These are phyloP conservation scores for Callorhinus ursinus DNA, from an alignment of 2,113 vertebrate genomes.

Conservation along the genomic window DNA sequence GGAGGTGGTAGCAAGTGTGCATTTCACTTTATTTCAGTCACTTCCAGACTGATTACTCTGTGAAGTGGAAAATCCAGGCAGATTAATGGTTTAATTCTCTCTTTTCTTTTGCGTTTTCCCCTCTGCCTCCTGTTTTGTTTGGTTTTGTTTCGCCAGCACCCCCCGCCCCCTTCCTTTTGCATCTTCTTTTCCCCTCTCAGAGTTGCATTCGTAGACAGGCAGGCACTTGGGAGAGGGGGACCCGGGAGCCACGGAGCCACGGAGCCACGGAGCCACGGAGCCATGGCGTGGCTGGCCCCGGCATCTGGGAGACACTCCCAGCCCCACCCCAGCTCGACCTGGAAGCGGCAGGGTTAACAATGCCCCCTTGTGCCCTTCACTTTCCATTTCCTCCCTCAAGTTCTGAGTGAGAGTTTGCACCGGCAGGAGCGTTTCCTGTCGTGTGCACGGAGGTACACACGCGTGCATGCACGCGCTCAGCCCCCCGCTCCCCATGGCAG, in stretches of 20 bases:
- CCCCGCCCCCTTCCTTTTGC: constrained; percentile 56
- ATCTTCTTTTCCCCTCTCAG: neutral
- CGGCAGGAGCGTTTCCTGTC: neutral
- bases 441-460: neutral
- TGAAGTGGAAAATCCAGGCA: constrained; percentile 86
- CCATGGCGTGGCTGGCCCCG: neutral
- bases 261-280: neutral
- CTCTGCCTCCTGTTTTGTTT: neutral
- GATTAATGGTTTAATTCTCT: constrained; percentile 87
- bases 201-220: neutral
- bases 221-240: neutral
- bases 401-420: constrained; percentile 13
- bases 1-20: constrained; percentile 26
- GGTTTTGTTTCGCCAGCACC: neutral
- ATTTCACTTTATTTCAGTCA: constrained; percentile 86
- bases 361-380: neutral
- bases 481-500: neutral
- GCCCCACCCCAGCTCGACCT: neutral
- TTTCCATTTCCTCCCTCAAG: neutral
- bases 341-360: neutral
- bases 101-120: constrained; percentile 57
- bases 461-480: neutral
- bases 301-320: fast-evolving
- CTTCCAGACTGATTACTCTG: constrained; percentile 86
- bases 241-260: too few species aligned